Conservation (phyloP, 2,888 invertebrate species). For the Raillietiella orientalis region DNA sequence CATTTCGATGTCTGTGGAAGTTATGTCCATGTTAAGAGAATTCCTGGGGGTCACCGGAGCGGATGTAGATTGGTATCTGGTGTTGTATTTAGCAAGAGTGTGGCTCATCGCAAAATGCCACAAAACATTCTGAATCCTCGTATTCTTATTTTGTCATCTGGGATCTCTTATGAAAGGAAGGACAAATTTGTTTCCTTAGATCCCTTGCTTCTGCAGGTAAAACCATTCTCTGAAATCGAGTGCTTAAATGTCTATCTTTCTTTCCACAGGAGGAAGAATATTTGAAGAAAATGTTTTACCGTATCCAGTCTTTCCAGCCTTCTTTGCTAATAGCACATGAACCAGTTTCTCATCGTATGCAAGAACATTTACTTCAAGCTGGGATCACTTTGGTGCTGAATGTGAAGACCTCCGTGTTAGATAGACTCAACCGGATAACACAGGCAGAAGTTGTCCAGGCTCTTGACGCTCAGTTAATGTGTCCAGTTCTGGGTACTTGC, state of each 20-base stretch:
- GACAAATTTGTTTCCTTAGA: constrained; percentile 77
- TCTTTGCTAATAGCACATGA: constrained; percentile 66
- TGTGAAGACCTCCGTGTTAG: constrained; percentile 47
- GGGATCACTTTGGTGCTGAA: constrained; percentile 61
- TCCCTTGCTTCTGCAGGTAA: constrained; percentile 63
- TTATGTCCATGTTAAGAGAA: constrained; percentile 83
- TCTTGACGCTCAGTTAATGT: constrained; percentile 38
- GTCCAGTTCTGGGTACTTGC: constrained; percentile 51
- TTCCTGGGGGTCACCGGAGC: constrained; percentile 35
- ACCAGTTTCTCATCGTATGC: constrained; percentile 44
- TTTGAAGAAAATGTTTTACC: constrained; percentile 44
- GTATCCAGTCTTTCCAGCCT: constrained; percentile 50
- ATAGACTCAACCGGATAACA: constrained; percentile 38
- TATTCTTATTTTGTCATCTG: constrained; percentile 51
- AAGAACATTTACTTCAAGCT: constrained; percentile 41
- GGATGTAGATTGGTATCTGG: constrained; percentile 57
- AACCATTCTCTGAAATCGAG: constrained; percentile 1
- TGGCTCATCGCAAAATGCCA: constrained; percentile 64
- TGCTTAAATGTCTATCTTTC: constrained; percentile 6
- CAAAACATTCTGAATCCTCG: constrained; percentile 43
- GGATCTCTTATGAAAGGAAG: constrained; percentile 75
- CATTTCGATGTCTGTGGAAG: too few species aligned
- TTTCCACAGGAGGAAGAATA: constrained; percentile 40
- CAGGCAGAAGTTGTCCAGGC: constrained; percentile 54
- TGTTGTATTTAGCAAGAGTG: constrained; percentile 73